Evolutionary conservation across 2,797 vertebrate genomes (phyloP).

Genomic region (Molothrus ater): DNA sequence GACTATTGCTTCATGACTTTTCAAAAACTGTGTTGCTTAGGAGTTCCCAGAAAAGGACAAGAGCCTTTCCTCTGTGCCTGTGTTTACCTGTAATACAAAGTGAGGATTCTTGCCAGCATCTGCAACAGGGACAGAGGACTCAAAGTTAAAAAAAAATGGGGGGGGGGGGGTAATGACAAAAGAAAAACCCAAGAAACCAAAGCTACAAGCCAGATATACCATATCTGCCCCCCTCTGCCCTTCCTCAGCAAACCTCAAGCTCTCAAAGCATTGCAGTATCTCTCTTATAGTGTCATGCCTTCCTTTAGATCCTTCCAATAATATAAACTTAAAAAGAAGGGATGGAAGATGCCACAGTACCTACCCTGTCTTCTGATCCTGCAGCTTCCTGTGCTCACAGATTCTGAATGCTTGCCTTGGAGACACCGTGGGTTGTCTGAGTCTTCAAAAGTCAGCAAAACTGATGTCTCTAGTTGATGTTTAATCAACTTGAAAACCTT

Average conservation of each 20-base stretch:
- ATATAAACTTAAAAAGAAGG: neutral
- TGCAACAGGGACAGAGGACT: neutral
- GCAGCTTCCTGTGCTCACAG: neutral
- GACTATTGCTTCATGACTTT: neutral
- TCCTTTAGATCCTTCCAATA: neutral
- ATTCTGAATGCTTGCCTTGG: neutral
- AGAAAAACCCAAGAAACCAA: neutral
- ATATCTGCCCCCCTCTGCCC: accelerated
- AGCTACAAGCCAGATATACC: accelerated
- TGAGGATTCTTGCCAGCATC: neutral
- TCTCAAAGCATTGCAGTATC: neutral
- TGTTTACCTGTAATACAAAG: neutral
- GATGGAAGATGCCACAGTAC: neutral
- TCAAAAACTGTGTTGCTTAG: neutral
- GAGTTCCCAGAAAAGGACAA: neutral
- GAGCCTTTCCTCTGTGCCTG: neutral
- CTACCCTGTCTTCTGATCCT: neutral
- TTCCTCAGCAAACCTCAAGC: neutral
- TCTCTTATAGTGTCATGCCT: neutral
- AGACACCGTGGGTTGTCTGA: neutral
- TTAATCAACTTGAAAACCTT: neutral
- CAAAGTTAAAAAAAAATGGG: neutral
- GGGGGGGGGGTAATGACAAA: neutral
- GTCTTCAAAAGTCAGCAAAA: neutral
- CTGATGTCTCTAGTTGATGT: neutral